Base-by-base conservation (phyloP, 2,113 vertebrate species). In the Carassius gibelio region DNA sequence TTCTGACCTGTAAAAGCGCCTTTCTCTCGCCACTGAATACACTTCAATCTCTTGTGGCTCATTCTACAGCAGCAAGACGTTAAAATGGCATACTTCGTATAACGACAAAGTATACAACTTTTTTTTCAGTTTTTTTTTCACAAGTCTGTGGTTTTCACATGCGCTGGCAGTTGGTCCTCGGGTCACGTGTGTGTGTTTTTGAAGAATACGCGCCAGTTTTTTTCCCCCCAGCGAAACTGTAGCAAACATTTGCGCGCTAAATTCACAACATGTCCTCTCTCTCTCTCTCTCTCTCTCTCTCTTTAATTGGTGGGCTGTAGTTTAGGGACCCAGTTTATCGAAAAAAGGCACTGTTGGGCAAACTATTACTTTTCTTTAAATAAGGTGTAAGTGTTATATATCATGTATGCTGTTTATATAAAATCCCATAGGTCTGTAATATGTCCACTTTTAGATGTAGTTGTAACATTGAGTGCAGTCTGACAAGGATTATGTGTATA, bases 1-100 rank as follows among this genome's bases (percentile, higher is more conserved):
- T 86, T 64, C 42, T 80, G 64, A 57, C 71, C 45, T 38, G 36
- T 88, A 90, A 91, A 71, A 89, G 64, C 57, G 86, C 68, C 21
- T 84, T 75, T 68, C 55, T 14, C 1, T 21, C 30, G 3, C 0
- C 52, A 14, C 26, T 8, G 34, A 77, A 17, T 14, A 34, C 57
- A 15, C 7, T 42, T 42, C 1, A 19, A 13, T 38, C 13, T 74
- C 1, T 30, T 30, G 5, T 10, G 0, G n/a, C 0, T 79, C 17
- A 42, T 62, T 15, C 3, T 23, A 61, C 1, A 23, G 4, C 0
- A 42, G 0, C 3, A 23, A 23, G 15, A 6, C 6, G 23, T 14
- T 17, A n/a, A 11, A 13, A 36, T 36, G 2, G 15, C 15, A 8
- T 8, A 8, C 13, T 69, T 69, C 2, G 9, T 15, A 11, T 14